Evolutionary conservation across 1,140 invertebrate genomes (phyloP).

Genomic region (Anastrepha ludens): DNA sequence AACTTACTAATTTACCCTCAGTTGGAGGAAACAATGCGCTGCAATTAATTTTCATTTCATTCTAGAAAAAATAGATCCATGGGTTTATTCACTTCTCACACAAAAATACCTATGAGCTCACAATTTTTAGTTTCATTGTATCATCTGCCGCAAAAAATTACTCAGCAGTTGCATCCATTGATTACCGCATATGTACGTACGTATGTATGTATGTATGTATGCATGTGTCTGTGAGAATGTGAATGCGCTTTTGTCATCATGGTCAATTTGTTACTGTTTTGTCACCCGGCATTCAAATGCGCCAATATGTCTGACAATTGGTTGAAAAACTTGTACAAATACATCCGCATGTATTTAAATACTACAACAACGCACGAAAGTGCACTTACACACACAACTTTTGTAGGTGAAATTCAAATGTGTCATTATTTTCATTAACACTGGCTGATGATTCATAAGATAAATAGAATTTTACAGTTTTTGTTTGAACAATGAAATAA

Average conservation of each 20-base stretch:
- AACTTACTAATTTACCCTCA: not conserved
- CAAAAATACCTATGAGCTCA: constrained; percentile 37
- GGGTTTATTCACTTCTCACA: not conserved
- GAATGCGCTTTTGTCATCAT: constrained; percentile 2
- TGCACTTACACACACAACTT: not conserved
- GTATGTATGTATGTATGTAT: not conserved
- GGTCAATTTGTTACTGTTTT: constrained; percentile 7
- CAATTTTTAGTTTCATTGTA: not conserved
- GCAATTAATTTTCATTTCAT: not conserved
- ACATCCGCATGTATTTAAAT: not conserved
- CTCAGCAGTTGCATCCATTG: not conserved
- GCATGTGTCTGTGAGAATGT: not conserved
- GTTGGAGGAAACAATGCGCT: not conserved
- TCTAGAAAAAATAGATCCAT: not conserved
- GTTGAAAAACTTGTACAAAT: not conserved
- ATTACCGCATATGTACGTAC: not conserved
- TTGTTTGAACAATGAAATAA: not conserved
- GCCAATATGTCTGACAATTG: constrained; percentile 32
- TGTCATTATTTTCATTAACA: constrained; percentile 1
- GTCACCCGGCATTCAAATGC: not conserved
- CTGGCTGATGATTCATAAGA: not conserved
- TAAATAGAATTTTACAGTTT: constrained; percentile 3
- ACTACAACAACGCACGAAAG: not conserved
- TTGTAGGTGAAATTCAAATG: constrained; percentile 3
- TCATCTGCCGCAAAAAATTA: not conserved